Percentiles rank a stretch among this genome's conserved stretches.
Conservation (phyloP, 2,113 vertebrate genomes). For the Passer domesticus region DNA sequence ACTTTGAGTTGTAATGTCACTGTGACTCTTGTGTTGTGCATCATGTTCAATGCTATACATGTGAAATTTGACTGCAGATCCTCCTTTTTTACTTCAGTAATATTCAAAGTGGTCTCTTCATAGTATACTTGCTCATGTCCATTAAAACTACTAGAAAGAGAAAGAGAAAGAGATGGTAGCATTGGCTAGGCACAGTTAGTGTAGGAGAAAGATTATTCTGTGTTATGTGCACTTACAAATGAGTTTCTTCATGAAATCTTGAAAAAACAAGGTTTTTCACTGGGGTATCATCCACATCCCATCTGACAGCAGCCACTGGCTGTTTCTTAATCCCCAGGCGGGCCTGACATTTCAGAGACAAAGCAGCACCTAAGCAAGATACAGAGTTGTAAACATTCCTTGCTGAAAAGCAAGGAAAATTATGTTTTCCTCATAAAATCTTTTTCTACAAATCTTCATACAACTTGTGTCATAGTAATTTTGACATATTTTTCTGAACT, state of each 20-base stretch:
- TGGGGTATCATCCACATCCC: slow-evolving; percentile 8
- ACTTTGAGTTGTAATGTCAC: slow-evolving; percentile 41
- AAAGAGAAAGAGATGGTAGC: not conserved
- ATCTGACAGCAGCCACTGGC: not conserved
- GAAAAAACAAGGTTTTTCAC: not conserved
- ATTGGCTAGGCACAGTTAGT: not conserved
- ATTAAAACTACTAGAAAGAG: slow-evolving; percentile 40
- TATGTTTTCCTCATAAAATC: not conserved
- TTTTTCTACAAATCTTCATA: not conserved
- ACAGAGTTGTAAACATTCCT: not conserved
- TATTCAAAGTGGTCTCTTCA: slow-evolving; percentile 18
- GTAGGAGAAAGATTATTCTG: not conserved
- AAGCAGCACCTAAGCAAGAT: slow-evolving; percentile 46
- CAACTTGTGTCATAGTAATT: not conserved
- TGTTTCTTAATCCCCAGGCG: slow-evolving; percentile 58
- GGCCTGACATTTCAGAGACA: slow-evolving; percentile 53
- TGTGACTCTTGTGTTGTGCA: not conserved
- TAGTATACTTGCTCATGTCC: not conserved
- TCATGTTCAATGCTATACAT: slow-evolving; percentile 3
- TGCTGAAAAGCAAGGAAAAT: not conserved
- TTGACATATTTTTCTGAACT: not conserved
- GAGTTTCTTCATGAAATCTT: not conserved
- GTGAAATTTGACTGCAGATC: slow-evolving; percentile 60
- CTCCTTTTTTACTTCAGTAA: slow-evolving; percentile 42
- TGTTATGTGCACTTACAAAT: slow-evolving; percentile 19